Conservation (phyloP, 2,888 invertebrate genomes). For the Adelphocoris suturalis region DNA sequence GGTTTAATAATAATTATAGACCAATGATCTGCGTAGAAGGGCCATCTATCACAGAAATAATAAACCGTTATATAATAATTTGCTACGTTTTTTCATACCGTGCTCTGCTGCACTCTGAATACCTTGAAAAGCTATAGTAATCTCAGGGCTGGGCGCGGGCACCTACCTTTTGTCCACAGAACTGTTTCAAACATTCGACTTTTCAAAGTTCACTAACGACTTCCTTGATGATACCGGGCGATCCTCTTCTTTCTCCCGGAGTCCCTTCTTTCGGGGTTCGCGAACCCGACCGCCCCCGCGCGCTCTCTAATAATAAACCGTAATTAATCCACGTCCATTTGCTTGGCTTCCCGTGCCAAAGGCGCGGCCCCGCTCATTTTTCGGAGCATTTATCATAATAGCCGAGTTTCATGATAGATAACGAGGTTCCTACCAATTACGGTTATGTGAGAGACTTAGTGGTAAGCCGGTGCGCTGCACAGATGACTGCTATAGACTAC, state of each 20-base stretch:
- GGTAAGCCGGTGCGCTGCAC: too few species aligned
- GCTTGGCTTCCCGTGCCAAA: slow-evolving; percentile 13
- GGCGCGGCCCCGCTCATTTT: slow-evolving; percentile 7
- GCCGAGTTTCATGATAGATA: not conserved
- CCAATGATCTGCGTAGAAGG: too few species aligned
- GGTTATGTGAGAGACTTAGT: too few species aligned
- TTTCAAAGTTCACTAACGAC: slow-evolving; percentile 49
- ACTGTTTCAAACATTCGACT: slow-evolving; percentile 38
- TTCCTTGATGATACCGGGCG: slow-evolving; percentile 28
- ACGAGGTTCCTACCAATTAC: not conserved
- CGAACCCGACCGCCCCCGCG: not conserved
- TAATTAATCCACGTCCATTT: slow-evolving; percentile 55
- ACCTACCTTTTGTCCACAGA: slow-evolving; percentile 2
- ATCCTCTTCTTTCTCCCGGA: not conserved
- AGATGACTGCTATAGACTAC: not conserved
- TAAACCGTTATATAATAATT: too few species aligned
- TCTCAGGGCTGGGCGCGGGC: not conserved
- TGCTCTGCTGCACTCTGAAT: not conserved
- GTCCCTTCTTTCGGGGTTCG: not conserved
- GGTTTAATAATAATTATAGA: too few species aligned
- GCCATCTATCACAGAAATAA: too few species aligned
- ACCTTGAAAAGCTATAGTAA: not conserved
- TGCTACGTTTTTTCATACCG: too few species aligned
- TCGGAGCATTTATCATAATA: not conserved
- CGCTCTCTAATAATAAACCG: not conserved